Conservation (phyloP, 2,797 vertebrate species). For the Coluber constrictor region DNA sequence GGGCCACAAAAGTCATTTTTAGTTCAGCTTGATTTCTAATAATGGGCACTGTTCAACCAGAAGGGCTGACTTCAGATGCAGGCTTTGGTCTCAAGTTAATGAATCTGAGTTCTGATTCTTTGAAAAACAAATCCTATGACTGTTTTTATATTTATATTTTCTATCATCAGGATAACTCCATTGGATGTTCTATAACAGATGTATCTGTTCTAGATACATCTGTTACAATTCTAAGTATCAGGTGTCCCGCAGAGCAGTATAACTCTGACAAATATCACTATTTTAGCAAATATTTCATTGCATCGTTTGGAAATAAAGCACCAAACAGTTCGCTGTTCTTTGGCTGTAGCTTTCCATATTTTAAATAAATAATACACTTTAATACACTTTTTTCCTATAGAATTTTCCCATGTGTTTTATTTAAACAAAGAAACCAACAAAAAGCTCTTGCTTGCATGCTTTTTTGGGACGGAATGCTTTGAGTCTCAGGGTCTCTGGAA, state of each 20-base stretch:
- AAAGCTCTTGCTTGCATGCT: background rate
- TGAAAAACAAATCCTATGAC: background rate
- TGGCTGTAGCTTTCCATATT: background rate
- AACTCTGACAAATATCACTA: background rate
- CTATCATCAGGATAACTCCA: background rate
- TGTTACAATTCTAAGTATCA: background rate
- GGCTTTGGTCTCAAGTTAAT: background rate
- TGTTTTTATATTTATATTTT: background rate
- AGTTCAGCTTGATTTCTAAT: background rate
- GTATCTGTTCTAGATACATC: too few relatives aligned
- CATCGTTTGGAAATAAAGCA: background rate
- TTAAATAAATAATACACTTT: background rate
- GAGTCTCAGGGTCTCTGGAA: background rate
- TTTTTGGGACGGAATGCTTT: background rate
- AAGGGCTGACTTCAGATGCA: background rate
- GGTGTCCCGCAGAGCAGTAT: background rate
- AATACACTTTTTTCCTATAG: background rate
- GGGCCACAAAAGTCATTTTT: background rate
- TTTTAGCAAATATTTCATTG: background rate
- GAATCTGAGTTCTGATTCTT: background rate
- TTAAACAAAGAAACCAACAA: background rate
- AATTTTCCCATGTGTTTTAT: background rate
- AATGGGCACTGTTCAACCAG: background rate
- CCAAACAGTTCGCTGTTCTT: background rate
- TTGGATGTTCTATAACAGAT: background rate